Evolutionary conservation across 92 coral and sea anemone genomes (phyloP), one percentile per base, ranked within the genome.

Genomic region (Isaurus tuberculatus): DNA sequence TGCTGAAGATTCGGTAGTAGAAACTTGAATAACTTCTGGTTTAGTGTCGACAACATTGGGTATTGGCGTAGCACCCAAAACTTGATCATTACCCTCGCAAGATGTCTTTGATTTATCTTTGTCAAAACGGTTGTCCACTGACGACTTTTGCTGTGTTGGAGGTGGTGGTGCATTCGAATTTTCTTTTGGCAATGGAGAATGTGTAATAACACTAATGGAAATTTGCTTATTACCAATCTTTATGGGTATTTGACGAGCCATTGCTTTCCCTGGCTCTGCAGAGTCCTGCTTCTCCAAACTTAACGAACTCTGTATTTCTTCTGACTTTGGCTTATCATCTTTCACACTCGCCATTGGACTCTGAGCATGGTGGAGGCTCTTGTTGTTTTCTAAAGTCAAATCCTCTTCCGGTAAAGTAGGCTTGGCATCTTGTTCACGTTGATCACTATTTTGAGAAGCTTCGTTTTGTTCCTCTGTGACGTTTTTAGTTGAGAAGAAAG

Each of bases 351-450:
- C 81, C 49, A 75, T 7, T n/a, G 82, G 48, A 46, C 87, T 81
- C 2, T 84, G 77, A 29, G 80, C 42, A 7, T 61, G 69, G 11
- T 40, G 69, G 19, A 66, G 22, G 10, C 53, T 85, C 48, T 73
- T 61, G 68, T 84, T 88, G 13, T 75, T 43, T 53, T 86, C 84
- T 9, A 85, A 60, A 83, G 55, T 80, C 80, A 89, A 69, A 67
- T 91, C 89, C 43, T 94, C 98, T 64, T 94, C 95, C n/a, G 97
- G 91, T 29, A 44, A 17, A 4, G 63, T 1, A 32, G 72, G 1
- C n/a, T 11, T 40, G 10, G 29, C 4, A 26, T 16, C 27, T 63
- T 63, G 69, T 57, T 89, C 87, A 14, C 75, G 15, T 8, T 63
- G 69, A 37, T 89, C 87, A 14, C 75, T 27, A 15, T 65, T 42